These are phyloP conservation scores for Hydrolagus affinis DNA, from an alignment of 2,113 vertebrate genomes.

Conservation along the genomic window DNA sequence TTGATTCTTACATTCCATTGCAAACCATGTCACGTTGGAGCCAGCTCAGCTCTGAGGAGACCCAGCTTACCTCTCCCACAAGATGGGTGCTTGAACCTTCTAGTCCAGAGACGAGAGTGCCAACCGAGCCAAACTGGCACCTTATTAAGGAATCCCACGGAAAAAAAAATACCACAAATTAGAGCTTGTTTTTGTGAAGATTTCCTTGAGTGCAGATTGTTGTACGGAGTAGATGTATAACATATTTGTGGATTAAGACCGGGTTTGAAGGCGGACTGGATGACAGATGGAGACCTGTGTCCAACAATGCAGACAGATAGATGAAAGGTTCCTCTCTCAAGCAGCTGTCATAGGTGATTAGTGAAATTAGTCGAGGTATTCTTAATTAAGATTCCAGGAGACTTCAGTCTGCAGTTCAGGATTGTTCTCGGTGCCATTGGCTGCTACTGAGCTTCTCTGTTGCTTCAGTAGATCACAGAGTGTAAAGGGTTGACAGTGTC, in stretches of 20 bases:
- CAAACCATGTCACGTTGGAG: too few species aligned
- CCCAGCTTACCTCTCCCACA: too few species aligned
- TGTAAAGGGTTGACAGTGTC: neutral
- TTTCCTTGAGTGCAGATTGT: neutral
- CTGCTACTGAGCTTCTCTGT: neutral
- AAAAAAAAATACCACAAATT: too few species aligned
- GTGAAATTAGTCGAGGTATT: slow-evolving; percentile 31
- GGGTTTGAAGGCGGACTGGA: neutral
- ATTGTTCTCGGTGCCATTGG: neutral
- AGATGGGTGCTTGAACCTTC: neutral
- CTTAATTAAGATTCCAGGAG: slow-evolving; percentile 30
- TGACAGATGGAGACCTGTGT: slow-evolving; percentile 24
- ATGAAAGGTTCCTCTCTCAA: slow-evolving; percentile 26
- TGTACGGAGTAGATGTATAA: neutral
- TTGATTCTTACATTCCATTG: too few species aligned
- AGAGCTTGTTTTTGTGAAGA: neutral
- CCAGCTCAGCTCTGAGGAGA: too few species aligned
- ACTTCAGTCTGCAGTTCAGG: slow-evolving; percentile 16
- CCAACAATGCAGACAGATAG: slow-evolving; percentile 13
- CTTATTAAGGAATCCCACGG: too few species aligned
- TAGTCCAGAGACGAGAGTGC: neutral
- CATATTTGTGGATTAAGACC: slow-evolving; percentile 21
- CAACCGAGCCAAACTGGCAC: neutral
- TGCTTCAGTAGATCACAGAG: neutral
- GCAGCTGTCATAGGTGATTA: slow-evolving; percentile 28